A percentile compares a stretch with the other conserved stretches of the same genome.
Evolutionary conservation across 2,888 invertebrate species (phyloP).

Genomic region (Rotaria socialis): DNA sequence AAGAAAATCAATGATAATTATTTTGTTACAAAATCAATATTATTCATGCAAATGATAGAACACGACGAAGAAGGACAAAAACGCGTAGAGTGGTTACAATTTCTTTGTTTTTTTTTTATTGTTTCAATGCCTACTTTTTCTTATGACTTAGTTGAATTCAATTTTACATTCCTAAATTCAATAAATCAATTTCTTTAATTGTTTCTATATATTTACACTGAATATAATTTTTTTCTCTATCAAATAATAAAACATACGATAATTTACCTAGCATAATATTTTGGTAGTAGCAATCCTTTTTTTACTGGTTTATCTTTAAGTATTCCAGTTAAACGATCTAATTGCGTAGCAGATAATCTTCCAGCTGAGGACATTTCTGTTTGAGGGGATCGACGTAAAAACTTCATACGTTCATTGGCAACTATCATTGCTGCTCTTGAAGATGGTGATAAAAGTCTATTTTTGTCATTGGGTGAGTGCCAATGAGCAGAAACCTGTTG

Average conservation of each 20-base stretch:
- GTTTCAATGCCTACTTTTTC: background rate
- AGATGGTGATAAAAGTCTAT: conserved; percentile 32
- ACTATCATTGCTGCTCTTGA: conserved; percentile 53
- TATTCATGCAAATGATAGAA: background rate
- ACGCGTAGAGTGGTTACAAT: background rate
- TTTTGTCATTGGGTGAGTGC: background rate
- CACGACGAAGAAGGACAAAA: background rate
- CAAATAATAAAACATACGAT: background rate
- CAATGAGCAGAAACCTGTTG: background rate
- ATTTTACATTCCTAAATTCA: background rate
- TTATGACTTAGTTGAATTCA: background rate
- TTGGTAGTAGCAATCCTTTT: conserved; percentile 30
- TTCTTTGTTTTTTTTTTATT: background rate
- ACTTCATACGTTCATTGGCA: conserved; percentile 51
- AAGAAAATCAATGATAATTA: background rate
- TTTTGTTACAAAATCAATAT: background rate
- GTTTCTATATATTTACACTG: too few species aligned
- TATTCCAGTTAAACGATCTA: conserved; percentile 53
- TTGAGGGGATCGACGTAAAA: conserved; percentile 53
- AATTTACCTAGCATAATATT: background rate
- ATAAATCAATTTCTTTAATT: background rate
- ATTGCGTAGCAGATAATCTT: conserved; percentile 53
- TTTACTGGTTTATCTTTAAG: conserved; percentile 54
- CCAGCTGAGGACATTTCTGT: conserved; percentile 54
- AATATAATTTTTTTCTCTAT: too few species aligned